Percentiles rank a stretch among this genome's conserved stretches.
Conservation (phyloP, 1,140 invertebrate genomes). For the Mamestra configurata region DNA sequence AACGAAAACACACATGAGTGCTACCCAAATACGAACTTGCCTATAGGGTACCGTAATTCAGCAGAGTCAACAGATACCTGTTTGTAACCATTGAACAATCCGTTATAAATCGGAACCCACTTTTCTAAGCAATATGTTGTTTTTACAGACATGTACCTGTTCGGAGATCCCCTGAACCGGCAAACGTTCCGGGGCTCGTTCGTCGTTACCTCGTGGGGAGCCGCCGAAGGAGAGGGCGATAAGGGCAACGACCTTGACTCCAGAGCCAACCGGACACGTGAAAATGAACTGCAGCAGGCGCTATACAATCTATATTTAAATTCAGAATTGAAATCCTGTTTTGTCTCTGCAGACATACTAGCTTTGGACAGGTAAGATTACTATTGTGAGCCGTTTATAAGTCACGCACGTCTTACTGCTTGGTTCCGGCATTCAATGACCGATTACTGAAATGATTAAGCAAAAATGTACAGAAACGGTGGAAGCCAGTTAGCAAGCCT, state of each 20-base stretch:
- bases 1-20: not conserved
- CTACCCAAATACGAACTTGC: not conserved
- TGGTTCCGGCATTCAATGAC: not conserved
- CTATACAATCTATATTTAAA: conserved; percentile 92
- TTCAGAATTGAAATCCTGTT: conserved; percentile 91
- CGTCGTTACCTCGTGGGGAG: conserved; percentile 89
- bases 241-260: conserved; percentile 79
- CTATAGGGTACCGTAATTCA: not conserved
- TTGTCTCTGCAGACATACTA: conserved; percentile 91
- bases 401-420: not conserved
- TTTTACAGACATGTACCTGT: conserved; percentile 93
- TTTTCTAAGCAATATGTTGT: conserved; percentile 44
- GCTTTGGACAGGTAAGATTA: conserved; percentile 93
- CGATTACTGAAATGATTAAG: not conserved
- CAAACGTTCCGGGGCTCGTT: conserved; percentile 94
- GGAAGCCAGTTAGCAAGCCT: not conserved
- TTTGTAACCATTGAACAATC: no score
- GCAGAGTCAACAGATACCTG: no score
- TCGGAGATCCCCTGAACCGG: conserved; percentile 92
- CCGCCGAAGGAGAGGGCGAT: conserved; percentile 41
- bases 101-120: no score
- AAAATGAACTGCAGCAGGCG: conserved; percentile 92
- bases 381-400: conserved; percentile 10
- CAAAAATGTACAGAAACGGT: not conserved
- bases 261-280: conserved; percentile 71